phyloP scores from a whole-genome alignment of 2,888 invertebrate genomes.

The Maniola hyperantus region DNA sequence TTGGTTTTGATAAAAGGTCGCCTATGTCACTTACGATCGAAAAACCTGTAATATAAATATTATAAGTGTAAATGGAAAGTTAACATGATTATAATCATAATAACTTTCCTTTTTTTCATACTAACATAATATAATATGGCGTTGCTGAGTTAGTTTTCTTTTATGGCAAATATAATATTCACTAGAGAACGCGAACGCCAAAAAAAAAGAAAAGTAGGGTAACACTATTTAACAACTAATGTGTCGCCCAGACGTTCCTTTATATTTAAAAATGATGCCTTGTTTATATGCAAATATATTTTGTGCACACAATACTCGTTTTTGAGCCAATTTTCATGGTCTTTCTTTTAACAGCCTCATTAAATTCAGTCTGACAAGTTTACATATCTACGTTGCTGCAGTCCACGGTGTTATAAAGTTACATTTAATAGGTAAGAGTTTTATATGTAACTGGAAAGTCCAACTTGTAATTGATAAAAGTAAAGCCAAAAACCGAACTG shows the following conservation, averaged over 20 bases:
- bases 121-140: neutral
- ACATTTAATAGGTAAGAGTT: neutral
- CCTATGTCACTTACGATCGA: no score
- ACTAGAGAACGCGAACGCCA: conserved; percentile 16
- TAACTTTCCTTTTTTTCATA: no score
- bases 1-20: no score
- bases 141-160: conserved; percentile 16
- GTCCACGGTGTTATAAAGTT: neutral
- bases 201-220: conserved; percentile 38
- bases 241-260: conserved; percentile 34
- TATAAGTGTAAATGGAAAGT: no score
- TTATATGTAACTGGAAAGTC: neutral
- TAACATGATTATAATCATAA: no score
- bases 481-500: neutral
- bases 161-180: conserved; percentile 14
- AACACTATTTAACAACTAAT: conserved; percentile 30
- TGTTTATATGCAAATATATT: conserved; percentile 48
- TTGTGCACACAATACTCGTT: conserved; percentile 54
- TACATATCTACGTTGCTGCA: neutral
- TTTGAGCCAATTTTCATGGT: conserved; percentile 64
- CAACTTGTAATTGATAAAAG: neutral
- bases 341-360: conserved; percentile 52
- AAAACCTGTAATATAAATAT: no score
- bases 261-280: conserved; percentile 41
- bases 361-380: conserved; percentile 51